Percentiles rank a stretch among this genome's conserved stretches.
Evolutionary conservation across 2,797 vertebrate species (phyloP).

Genomic region (Valencia hispanica): DNA sequence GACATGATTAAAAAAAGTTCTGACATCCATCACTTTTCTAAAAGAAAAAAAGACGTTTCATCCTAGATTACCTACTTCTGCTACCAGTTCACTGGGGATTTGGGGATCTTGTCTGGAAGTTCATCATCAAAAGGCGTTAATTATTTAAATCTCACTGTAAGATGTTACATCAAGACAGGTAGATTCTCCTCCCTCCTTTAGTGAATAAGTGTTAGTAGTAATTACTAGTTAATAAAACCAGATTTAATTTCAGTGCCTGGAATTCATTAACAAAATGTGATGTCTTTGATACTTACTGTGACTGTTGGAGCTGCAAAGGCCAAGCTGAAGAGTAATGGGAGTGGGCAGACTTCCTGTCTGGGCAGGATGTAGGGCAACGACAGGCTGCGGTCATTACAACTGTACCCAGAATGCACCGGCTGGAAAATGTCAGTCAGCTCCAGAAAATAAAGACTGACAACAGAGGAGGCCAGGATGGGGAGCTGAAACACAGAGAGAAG

Average conservation of each 20-base stretch:
- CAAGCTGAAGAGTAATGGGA: constrained; percentile 95
- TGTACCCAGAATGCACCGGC: constrained; percentile 95
- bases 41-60: too few species aligned
- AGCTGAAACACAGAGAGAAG: constrained; percentile 45
- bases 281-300: constrained; percentile 81
- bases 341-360: constrained; percentile 90
- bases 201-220: too few species aligned
- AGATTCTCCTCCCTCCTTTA: too few species aligned
- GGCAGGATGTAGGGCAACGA: constrained; percentile 97
- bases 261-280: background rate
- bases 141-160: too few species aligned
- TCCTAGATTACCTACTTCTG: too few species aligned
- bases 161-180: too few species aligned
- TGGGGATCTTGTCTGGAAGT: too few species aligned
- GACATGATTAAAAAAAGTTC: too few species aligned
- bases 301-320: constrained; percentile 92
- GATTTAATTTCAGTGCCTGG: background rate
- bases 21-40: too few species aligned
- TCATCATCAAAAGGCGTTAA: too few species aligned
- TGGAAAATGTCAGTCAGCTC: constrained; percentile 98
- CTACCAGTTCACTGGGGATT: too few species aligned
- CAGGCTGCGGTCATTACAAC: constrained; percentile 95
- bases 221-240: too few species aligned
- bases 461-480: constrained; percentile 94
- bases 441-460: constrained; percentile 96